Conservation (phyloP, 2,113 vertebrate species). For the Agapornis roseicollis region DNA sequence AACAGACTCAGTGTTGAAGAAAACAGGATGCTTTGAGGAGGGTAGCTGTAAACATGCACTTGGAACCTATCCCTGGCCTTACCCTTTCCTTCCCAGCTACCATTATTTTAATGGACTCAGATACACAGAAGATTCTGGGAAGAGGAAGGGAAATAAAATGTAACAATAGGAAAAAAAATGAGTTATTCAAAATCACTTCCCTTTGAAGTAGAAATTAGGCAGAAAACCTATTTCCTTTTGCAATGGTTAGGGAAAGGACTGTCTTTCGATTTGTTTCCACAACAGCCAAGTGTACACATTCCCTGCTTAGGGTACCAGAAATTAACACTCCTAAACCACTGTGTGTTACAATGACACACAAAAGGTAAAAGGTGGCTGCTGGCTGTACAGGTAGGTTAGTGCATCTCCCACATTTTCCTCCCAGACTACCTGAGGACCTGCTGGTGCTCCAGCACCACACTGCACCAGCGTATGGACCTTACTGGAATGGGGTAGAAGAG, state of each 20-base stretch:
- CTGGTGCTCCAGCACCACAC: not conserved
- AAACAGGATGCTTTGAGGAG: not conserved
- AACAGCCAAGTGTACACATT: not conserved
- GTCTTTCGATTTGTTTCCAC: not conserved
- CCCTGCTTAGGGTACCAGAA: not conserved
- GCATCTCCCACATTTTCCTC: not conserved
- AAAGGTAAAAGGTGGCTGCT: not conserved
- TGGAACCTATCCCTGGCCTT: not conserved
- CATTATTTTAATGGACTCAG: not conserved
- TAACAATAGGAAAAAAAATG: not conserved
- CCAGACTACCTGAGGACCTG: not conserved
- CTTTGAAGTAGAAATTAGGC: not conserved
- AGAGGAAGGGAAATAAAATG: not conserved
- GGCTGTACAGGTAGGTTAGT: not conserved
- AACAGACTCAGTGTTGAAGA: not conserved
- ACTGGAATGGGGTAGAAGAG: not conserved
- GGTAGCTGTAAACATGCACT: not conserved
- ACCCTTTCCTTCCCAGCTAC: not conserved
- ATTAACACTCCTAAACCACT: not conserved
- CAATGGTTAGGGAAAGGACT: not conserved
- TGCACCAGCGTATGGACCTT: rapidly evolving
- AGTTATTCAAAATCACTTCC: not conserved
- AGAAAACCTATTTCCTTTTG: not conserved
- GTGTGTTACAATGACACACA: not conserved
- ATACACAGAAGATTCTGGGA: not conserved